Evolutionary conservation across 2,888 invertebrate species (phyloP).

Genomic region (Clunio marinus): DNA sequence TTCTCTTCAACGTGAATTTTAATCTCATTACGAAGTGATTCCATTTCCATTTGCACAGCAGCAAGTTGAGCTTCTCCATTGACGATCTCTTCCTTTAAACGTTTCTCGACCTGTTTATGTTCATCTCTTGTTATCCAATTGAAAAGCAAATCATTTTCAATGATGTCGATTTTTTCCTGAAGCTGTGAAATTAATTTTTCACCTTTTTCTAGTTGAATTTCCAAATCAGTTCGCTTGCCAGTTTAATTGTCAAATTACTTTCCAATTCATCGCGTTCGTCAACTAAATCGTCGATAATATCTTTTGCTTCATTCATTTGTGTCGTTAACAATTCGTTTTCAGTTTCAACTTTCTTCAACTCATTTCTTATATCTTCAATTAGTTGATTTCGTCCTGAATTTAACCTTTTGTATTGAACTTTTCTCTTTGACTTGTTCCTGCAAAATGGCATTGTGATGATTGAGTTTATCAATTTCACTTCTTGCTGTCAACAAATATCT

Average conservation of each 20-base stretch:
- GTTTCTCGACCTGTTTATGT: neutral
- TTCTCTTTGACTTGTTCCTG: neutral
- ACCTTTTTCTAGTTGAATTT: too few species aligned
- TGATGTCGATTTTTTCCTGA: neutral
- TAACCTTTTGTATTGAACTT: neutral
- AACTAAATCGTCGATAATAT: neutral
- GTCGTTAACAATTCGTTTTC: neutral
- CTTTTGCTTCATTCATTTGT: neutral
- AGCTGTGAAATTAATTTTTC: neutral
- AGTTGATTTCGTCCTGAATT: neutral
- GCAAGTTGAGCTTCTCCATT: constrained; percentile 1
- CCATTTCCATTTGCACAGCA: constrained; percentile 7
- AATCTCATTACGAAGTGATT: neutral
- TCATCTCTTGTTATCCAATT: neutral
- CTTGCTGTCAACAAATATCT: too few species aligned
- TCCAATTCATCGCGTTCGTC: neutral
- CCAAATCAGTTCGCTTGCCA: neutral
- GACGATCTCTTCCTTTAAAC: neutral
- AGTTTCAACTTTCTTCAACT: neutral
- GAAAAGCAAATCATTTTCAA: neutral
- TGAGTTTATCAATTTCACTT: neutral
- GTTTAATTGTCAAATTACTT: too few species aligned
- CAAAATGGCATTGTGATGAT: neutral
- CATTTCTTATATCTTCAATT: neutral
- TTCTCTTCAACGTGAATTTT: too few species aligned